Conservation (phyloP, 1,140 invertebrate species). For the Brachionus rotundiformis region DNA sequence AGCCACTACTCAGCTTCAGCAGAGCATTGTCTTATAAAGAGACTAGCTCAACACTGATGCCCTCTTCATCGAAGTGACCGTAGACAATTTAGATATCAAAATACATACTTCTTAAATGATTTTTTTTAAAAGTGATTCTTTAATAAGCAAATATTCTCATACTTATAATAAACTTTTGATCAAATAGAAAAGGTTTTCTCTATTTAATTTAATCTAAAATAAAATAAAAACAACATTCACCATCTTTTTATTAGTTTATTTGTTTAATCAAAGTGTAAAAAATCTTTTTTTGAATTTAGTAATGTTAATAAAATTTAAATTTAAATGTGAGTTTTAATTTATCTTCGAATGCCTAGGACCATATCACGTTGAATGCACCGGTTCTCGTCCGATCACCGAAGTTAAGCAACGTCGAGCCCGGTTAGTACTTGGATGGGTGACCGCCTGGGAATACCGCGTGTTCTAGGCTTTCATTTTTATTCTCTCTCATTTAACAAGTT, state of each 20-base stretch:
- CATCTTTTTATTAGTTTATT: background rate
- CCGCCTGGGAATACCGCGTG: background rate
- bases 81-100: background rate
- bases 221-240: background rate
- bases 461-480: background rate
- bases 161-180: background rate
- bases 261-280: too few species aligned
- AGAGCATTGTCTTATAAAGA: background rate
- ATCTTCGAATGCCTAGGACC: background rate
- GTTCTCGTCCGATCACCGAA: background rate
- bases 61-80: background rate
- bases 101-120: slow-evolving; percentile 5
- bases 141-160: background rate
- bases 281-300: background rate
- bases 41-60: background rate
- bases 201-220: background rate
- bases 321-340: background rate
- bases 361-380: background rate
- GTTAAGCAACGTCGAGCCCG: background rate
- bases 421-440: background rate
- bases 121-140: background rate
- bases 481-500: too few species aligned
- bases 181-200: background rate
- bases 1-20: background rate
- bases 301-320: background rate